Evolutionary conservation across 2,888 invertebrate genomes (phyloP).

Genomic region (Diadegma fenestrale): DNA sequence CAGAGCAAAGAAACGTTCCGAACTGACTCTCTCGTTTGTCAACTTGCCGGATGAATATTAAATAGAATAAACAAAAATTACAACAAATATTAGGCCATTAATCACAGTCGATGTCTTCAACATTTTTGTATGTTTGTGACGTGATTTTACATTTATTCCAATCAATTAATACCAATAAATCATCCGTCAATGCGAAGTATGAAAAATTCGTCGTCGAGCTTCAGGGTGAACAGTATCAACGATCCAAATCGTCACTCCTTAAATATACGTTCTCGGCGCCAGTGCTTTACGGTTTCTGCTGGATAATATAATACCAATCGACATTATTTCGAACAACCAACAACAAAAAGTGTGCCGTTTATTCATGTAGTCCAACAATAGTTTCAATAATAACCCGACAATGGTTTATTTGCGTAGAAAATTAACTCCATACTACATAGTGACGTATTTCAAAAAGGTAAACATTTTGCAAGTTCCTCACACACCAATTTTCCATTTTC

Average conservation of each 20-base stretch:
- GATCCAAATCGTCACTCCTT: constrained; percentile 52
- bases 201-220: constrained; percentile 40
- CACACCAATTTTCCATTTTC: constrained; percentile 1
- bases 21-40: constrained; percentile 9
- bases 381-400: constrained; percentile 38
- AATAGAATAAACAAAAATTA: not conserved
- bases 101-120: constrained; percentile 22
- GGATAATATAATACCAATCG: constrained; percentile 24
- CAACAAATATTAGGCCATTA: not conserved
- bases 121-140: constrained; percentile 4
- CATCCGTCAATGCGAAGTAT: constrained; percentile 44
- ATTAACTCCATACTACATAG: constrained; percentile 87
- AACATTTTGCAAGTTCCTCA: not conserved
- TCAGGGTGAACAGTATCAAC: constrained; percentile 29
- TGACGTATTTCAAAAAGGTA: constrained; percentile 88
- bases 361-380: constrained; percentile 5
- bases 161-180: not conserved
- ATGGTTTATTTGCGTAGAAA: constrained; percentile 84
- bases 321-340: not conserved
- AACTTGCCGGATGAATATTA: constrained; percentile 16
- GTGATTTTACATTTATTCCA: not conserved
- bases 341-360: not conserved
- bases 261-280: constrained; percentile 18
- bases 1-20: constrained; percentile 11
- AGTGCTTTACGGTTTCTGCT: constrained; percentile 16